phyloP scores from a whole-genome alignment of 2,797 vertebrate genomes.

The Melanotaenia trifasciata region DNA sequence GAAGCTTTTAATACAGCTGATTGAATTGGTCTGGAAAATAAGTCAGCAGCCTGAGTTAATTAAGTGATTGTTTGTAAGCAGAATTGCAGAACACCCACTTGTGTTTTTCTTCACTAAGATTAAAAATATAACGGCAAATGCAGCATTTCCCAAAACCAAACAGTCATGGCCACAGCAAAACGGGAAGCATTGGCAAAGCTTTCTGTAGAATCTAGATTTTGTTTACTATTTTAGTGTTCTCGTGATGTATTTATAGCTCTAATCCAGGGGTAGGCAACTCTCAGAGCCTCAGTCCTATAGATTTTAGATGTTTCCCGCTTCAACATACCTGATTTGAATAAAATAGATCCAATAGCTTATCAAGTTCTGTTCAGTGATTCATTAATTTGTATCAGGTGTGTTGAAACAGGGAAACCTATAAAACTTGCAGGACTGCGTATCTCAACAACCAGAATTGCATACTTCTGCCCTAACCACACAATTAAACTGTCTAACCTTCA shows the following conservation, averaged over 20 bases:
- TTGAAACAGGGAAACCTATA: too few relatives aligned
- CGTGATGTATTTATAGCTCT: too few relatives aligned
- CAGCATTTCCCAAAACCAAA: background rate
- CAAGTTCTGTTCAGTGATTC: too few relatives aligned
- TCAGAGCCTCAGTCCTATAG: background rate
- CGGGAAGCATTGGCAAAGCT: background rate
- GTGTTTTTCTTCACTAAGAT: slow-evolving; percentile 30
- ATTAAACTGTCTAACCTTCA: background rate
- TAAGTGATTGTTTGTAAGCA: slow-evolving; percentile 39
- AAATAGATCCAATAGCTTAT: too few relatives aligned
- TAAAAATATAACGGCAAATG: background rate
- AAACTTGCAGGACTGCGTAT: too few relatives aligned
- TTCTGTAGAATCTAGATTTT: background rate
- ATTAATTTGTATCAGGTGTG: too few relatives aligned
- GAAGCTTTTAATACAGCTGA: slow-evolving; percentile 45
- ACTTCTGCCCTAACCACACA: background rate
- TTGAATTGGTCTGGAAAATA: slow-evolving; percentile 47
- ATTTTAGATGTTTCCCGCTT: too few relatives aligned
- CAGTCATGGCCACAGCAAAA: background rate
- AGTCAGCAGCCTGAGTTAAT: slow-evolving; percentile 37
- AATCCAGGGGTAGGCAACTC: background rate
- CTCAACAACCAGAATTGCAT: too few relatives aligned
- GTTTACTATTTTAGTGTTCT: background rate
- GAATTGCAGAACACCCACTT: slow-evolving; percentile 47
- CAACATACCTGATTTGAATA: too few relatives aligned